Evolutionary conservation across 2,888 invertebrate genomes (phyloP), one percentile per base, ranked within the genome.

Genomic region (Polydrusus pterygomalis): DNA sequence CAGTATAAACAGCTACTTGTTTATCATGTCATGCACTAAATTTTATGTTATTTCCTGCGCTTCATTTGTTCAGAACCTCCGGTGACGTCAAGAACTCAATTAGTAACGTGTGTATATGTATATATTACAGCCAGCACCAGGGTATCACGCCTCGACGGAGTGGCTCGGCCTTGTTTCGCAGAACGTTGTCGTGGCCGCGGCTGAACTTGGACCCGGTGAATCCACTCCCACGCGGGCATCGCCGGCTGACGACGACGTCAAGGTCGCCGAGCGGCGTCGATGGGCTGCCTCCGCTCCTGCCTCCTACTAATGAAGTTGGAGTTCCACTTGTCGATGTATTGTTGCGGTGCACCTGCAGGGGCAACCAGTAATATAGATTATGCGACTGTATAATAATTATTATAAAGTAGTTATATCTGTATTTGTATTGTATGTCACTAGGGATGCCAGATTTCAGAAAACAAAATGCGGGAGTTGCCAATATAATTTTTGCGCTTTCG

Each of bases 121-220:
- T 8, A 18, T n/a, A 25, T 15, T 20, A 43, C n/a, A 20, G 25
- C n/a, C 30, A 20, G 68, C 68, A 54, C 9, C 56, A 17, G 17
- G 49, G 34, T 40, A 54, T 56, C 74, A 69, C 54, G 74, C 74
- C 63, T 62, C 69, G 74, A 68, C 74, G 51, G 51, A 69, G 54
- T 68, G 74, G 69, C 69, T 62, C 60, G 74, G 30, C 68, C 40
- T 60, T 38, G 62, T 54, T 56, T 54, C 56, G 54, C 68, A 38
- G 40, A 56, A 68, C 34, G 47, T 47, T 17, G 47, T n/a, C 38
- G 56, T 43, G 51, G 34, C 34, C 65, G 34, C 51, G 13, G 51
- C 54, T 67, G 69, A 74, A 74, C 74, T 74, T 74, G 74, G 74
- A 69, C 51, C 74, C 63, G 40, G 74, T 60, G 43, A 67, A 69